phyloP scores from a whole-genome alignment of 2,113 vertebrate genomes.

The Oreochromis spilurus region DNA sequence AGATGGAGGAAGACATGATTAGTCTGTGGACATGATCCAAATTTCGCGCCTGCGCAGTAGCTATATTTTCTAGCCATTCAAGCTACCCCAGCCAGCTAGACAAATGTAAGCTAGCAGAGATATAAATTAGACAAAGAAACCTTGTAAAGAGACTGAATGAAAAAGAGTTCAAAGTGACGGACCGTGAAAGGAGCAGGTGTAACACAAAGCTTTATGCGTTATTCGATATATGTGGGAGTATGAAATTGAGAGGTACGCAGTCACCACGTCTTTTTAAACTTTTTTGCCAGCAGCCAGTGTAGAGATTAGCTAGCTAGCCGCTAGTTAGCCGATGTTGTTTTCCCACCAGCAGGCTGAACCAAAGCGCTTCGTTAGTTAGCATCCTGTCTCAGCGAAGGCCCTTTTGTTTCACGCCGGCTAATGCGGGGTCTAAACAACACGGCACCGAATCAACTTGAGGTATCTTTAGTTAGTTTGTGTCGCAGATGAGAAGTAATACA shows the following conservation, averaged over 20 bases:
- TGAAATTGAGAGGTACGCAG: conserved; percentile 70
- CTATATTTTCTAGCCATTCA: conserved; percentile 30
- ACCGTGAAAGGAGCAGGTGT: conserved; percentile 46
- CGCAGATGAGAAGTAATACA: background rate
- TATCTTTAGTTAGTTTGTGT: background rate
- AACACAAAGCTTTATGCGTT: conserved; percentile 51
- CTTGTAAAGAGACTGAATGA: conserved; percentile 56
- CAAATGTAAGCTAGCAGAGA: conserved; percentile 65
- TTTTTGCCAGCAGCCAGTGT: conserved; percentile 57
- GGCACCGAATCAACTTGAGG: background rate
- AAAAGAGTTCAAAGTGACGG: conserved; percentile 55
- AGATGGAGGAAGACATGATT: background rate
- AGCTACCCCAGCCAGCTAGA: conserved; percentile 52
- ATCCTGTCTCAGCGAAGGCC: conserved; percentile 44
- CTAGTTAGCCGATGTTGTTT: conserved; percentile 64
- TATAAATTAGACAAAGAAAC: conserved; percentile 69
- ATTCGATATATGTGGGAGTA: conserved; percentile 60
- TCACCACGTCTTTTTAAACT: conserved; percentile 63
- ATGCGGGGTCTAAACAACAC: background rate
- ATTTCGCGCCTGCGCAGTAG: conserved; percentile 46
- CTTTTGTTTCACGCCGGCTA: conserved; percentile 53
- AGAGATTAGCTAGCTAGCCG: conserved; percentile 61
- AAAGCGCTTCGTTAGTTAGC: conserved; percentile 46
- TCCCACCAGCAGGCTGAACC: conserved; percentile 23
- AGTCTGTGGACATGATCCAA: background rate